Base-by-base conservation (phyloP, 2,888 invertebrate species). In the Cybosia mesomella region DNA sequence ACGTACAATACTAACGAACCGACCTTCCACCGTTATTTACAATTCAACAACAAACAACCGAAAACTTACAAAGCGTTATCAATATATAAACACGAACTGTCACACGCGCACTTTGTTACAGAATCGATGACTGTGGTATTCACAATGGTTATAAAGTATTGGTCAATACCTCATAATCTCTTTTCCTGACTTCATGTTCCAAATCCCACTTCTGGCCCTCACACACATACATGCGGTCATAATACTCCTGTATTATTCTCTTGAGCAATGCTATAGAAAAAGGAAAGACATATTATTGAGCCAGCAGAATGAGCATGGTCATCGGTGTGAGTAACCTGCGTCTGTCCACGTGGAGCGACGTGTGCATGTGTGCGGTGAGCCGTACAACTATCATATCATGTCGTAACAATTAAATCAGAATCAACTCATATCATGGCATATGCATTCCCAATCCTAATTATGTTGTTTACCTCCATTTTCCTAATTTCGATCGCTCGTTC, bases 121-220 rank as follows among this genome's bases (percentile, higher is more conserved):
- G 87, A 87, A 87, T 92, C 94, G 93, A 92, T 94, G 94, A 92
- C 88, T 93, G 94, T 94, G 94, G 91, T 95, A 95, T 95, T 95
- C 95, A 95, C 95, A 95, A 94, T 95, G 95, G 92, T 91, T 91
- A 92, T 90, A 93, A 93, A 93, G 92, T 93, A 93, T 93, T 91
- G 93, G 94, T 96, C 96, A 96, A 97, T 97, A 99, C 99, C 98
- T 99, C 99, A 96, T 98, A 99, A 96, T 99, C 99, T 97, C 98
- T 98, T 97, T 98, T 99, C 96, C 98, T 98, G 96, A 99, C 99
- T 97, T 99, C 98, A 96, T 98, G 98, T 97, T 99, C 99, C 98
- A 99, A 98, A 98, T 99, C 99, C 98, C 99, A 99, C 97, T 99
- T 99, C 96, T 98, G 98, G 96, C 98, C 98, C 97, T 99, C 99